Evolutionary conservation across 2,113 vertebrate genomes (phyloP).

Genomic region (Sapayoa aenigma): DNA sequence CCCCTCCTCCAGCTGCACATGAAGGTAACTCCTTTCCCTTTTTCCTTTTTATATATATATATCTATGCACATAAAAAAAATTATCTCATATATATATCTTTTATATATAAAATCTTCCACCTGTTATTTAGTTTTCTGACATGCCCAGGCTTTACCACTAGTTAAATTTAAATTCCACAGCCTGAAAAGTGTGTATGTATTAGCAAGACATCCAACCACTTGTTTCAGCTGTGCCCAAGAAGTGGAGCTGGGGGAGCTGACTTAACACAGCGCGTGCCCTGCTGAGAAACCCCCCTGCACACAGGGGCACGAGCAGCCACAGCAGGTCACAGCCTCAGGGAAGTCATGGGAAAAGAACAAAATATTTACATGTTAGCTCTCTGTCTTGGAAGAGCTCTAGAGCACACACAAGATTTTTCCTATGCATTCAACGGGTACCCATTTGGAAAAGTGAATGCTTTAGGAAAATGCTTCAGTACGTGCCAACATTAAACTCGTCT

Average conservation of each 20-base stretch:
- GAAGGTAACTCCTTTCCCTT: not conserved
- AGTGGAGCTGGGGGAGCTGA: accelerated
- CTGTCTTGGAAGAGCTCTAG: not conserved
- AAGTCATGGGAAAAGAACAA: not conserved
- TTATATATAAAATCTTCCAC: not conserved
- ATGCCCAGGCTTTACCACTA: not conserved
- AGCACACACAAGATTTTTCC: accelerated
- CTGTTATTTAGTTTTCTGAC: not conserved
- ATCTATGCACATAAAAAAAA: not conserved
- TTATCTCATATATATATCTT: not conserved
- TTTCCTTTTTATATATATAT: not conserved
- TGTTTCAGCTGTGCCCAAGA: not conserved
- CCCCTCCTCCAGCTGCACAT: not conserved
- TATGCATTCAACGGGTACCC: not conserved
- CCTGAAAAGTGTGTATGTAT: not conserved
- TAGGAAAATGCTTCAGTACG: not conserved
- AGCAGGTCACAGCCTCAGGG: not conserved
- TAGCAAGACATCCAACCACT: not conserved
- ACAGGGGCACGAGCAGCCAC: not conserved
- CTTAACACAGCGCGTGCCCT: accelerated
- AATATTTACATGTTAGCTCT: not conserved
- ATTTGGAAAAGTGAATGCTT: not conserved
- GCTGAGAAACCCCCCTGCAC: not conserved
- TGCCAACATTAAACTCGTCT: not conserved
- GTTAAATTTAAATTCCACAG: not conserved